Evolutionary conservation across 2,113 vertebrate genomes (phyloP).

Genomic region (Papio anubis): DNA sequence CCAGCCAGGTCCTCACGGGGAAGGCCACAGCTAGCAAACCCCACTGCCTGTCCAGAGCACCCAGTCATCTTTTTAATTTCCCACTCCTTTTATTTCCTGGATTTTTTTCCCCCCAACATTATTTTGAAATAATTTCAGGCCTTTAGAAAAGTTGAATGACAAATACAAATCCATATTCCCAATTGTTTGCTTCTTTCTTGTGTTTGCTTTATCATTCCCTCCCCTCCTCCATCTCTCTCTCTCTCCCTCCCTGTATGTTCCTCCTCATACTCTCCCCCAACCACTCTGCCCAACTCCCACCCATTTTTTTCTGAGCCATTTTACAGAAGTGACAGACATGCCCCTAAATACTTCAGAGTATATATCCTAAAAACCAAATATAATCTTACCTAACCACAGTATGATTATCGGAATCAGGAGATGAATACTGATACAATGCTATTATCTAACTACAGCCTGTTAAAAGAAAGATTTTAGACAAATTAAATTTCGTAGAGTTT

Average conservation of each 20-base stretch:
- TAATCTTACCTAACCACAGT: constrained; percentile 24
- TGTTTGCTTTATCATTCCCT: background rate
- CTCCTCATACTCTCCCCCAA: background rate
- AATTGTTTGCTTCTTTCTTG: background rate
- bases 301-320: background rate
- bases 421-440: background rate
- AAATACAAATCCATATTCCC: background rate
- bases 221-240: background rate
- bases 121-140: constrained; percentile 30
- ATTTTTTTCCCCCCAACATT: background rate
- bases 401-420: background rate
- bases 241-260: background rate
- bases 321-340: background rate
- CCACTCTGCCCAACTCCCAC: background rate
- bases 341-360: background rate
- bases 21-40: background rate
- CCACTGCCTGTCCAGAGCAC: background rate
- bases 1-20: background rate
- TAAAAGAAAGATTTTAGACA: background rate
- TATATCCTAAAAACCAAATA: background rate
- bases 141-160: constrained; percentile 44
- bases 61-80: background rate
- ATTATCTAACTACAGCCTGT: background rate
- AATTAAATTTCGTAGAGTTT: background rate
- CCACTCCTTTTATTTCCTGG: background rate